These are phyloP conservation scores for Arremon aurantiirostris DNA, from an alignment of 2,797 vertebrate species.

Conservation along the genomic window DNA sequence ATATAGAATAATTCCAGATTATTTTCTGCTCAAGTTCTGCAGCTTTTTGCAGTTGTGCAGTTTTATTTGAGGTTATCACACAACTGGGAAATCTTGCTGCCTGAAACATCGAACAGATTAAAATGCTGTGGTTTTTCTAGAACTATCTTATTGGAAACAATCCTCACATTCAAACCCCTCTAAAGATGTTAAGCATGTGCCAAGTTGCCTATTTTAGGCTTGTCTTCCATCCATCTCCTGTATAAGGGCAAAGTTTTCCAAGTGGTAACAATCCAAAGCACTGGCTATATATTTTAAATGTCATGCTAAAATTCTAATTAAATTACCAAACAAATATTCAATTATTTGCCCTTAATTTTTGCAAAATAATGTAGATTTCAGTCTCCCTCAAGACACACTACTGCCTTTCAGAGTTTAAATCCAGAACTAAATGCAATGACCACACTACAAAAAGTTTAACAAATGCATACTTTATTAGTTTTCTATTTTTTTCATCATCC, in stretches of 20 bases:
- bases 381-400: not conserved
- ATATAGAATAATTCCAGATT: not conserved
- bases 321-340: not conserved
- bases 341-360: not conserved
- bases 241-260: slow-evolving; percentile 24
- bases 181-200: not conserved
- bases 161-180: not conserved
- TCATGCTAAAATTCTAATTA: not conserved
- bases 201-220: slow-evolving; percentile 20
- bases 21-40: not conserved
- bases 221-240: not conserved
- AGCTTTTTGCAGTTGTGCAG: not conserved
- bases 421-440: not conserved
- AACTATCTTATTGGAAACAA: slow-evolving; percentile 1
- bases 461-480: not conserved
- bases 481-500: not conserved
- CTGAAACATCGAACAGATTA: not conserved
- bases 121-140: not conserved
- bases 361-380: not conserved
- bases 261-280: not conserved
- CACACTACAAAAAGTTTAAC: not conserved
- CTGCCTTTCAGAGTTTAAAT: not conserved
- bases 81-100: not conserved
- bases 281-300: not conserved
- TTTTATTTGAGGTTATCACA: not conserved